Base-by-base conservation (phyloP, 2,113 vertebrate genomes). In the Pachypanchax playfairii region DNA sequence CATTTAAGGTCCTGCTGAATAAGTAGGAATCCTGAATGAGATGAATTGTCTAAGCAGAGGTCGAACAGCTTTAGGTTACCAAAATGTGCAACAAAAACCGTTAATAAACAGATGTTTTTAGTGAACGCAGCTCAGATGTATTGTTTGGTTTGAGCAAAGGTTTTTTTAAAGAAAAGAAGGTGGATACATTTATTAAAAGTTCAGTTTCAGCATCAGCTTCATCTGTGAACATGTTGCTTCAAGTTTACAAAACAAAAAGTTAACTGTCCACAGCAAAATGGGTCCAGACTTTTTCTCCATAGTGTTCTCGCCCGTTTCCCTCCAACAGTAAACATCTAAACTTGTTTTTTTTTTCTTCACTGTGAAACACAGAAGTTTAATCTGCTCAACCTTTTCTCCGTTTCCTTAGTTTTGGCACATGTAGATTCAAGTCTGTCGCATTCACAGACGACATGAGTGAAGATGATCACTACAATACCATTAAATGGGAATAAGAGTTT, bases 401-500 rank as follows among this genome's bases (percentile, higher is more conserved):
- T 56, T 42, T 62, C 35, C 9, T 6, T 47, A 7, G n/a, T 61
- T 87, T 87, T 87, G 85, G 85, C 83, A 87, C 85, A 73, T 48
- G 66, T 42, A 24, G 49, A 49, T 29, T 79, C 55, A 21, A 55
- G 54, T 53, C 62, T 9, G 35, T 15, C n/a, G n/a, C n/a, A n/a
- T n/a, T n/a, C n/a, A n/a, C n/a, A n/a, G n/a, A n/a, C n/a, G 25
- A 60, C 22, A 31, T 4, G 24, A 39, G 60, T 47, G 3, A 41
- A 35, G 29, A 44, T 18, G 65, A 55, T 73, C 52, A 61, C 68
- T 17, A 53, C 41, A 22, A 66, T 54, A 35, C 48, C 49, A 14
- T 24, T 26, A 28, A 22, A 28, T 20, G 39, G 55, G 20, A 22
- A 39, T 5, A n/a, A n/a, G 26, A 61, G 49, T 66, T 46, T 17